A percentile compares a stretch with the other conserved stretches of the same genome.
Conservation (phyloP, 2,797 vertebrate species). For the Arctocebus calabarensis region DNA sequence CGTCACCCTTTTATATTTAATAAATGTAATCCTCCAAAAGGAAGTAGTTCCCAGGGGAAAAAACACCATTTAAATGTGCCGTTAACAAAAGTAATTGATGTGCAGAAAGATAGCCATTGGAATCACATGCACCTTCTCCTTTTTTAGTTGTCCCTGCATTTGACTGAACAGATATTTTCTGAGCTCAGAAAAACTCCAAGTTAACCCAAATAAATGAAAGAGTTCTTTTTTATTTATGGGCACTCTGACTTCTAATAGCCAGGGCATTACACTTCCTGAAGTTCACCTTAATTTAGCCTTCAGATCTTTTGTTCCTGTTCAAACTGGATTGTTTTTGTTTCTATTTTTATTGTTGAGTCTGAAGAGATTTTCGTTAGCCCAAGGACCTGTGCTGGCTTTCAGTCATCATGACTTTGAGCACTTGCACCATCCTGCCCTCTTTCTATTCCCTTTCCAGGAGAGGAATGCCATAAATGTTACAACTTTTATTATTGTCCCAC, state of each 20-base stretch:
- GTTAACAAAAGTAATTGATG: conserved; percentile 22
- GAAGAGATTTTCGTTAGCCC: not conserved
- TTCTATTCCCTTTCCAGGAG: not conserved
- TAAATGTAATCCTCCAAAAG: not conserved
- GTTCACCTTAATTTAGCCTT: not conserved
- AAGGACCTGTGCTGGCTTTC: not conserved
- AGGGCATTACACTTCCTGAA: not conserved
- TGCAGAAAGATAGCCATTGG: not conserved
- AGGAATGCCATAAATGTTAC: not conserved
- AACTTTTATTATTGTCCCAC: not conserved
- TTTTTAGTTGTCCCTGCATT: not conserved
- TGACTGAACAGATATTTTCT: not conserved
- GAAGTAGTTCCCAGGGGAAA: not conserved
- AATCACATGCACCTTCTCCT: not conserved
- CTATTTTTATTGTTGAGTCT: not conserved
- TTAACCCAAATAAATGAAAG: not conserved
- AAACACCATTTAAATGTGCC: not conserved
- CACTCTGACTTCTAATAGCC: not conserved
- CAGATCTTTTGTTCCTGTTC: not conserved
- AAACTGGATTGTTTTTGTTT: not conserved
- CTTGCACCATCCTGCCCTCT: not conserved
- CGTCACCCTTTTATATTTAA: not conserved
- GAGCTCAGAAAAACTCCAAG: not conserved
- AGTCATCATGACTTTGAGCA: not conserved
- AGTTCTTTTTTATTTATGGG: not conserved